Base-by-base conservation (phyloP, 2,888 invertebrate species). In the Pasiphila rectangulata region DNA sequence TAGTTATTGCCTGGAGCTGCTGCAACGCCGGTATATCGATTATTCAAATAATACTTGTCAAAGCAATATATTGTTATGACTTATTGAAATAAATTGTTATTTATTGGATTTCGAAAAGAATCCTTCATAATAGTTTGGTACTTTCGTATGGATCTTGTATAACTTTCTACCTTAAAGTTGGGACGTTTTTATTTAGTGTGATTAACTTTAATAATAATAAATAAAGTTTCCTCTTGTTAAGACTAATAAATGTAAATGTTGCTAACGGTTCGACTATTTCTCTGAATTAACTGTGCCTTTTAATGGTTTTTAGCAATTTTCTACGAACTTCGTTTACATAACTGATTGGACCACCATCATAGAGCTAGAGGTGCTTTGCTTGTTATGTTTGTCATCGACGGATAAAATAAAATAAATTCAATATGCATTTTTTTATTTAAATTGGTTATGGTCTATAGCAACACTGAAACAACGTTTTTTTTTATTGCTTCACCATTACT, bases 241-340 rank as follows among this genome's bases (percentile, higher is more conserved):
- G 15, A 24, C 15, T 12, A 30, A n/a, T n/a, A n/a, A 53, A 54
- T 54, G 54, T 30, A 40, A 54, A 56, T 57, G 42, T 41, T 10
- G 9, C 17, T 54, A 54, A 57, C 54, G 42, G 54, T 51, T 12
- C 24, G 30, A 35, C 37, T 21, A 29, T 50, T 56, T 48, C 42
- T 32, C 27, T 25, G 42, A 47, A 47, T 20, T 13, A 37, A 30
- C 23, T 2, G 15, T 41, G 20, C 37, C 16, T 38, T 23, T 17
- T 15, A 20, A 13, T 16, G 27, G 13, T n/a, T 36, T 37, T 17
- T n/a, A 17, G 17, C 41, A 13, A 42, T 43, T 42, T 48, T 43
- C 42, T 36, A 23, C 9, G 47, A 47, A 47, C 12, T 42, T 29
- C 1, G 12, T 43, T 30, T 30, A 17, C 30, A 32, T 38, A 44